These are phyloP conservation scores for Mesorhabditis sp. DNA, from an alignment of 2,888 invertebrate genomes.

Conservation along the genomic window DNA sequence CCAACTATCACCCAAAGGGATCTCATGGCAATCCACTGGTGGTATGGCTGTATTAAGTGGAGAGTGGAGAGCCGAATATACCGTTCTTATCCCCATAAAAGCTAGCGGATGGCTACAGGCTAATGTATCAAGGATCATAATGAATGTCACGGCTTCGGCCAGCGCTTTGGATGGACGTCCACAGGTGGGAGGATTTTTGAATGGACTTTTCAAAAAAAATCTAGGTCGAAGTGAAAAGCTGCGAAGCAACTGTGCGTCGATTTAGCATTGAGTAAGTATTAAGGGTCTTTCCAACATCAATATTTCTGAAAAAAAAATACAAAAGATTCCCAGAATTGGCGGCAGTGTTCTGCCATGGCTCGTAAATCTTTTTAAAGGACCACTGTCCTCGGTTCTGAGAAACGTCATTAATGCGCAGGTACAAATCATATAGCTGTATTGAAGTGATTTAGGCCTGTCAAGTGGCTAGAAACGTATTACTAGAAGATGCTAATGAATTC, in stretches of 20 bases:
- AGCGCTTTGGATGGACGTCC: slow-evolving; percentile 37
- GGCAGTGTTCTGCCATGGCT: slow-evolving; percentile 50
- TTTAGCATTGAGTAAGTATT: slow-evolving; percentile 29
- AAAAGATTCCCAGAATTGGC: slow-evolving; percentile 28
- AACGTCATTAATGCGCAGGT: slow-evolving; percentile 38
- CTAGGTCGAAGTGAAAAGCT: slow-evolving; percentile 25
- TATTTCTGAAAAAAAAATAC: slow-evolving; percentile 1
- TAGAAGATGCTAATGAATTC: slow-evolving; percentile 42
- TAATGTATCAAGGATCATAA: slow-evolving; percentile 35
- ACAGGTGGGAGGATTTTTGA: slow-evolving; percentile 20
- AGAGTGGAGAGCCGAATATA: slow-evolving; percentile 43
- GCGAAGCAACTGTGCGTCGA: slow-evolving; percentile 29
- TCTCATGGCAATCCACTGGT: slow-evolving; percentile 37
- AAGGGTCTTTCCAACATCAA: background rate
- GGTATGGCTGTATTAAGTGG: slow-evolving; percentile 43
- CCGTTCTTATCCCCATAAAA: slow-evolving; percentile 33
- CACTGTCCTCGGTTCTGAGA: slow-evolving; percentile 34
- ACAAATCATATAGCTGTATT: background rate
- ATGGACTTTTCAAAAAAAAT: background rate
- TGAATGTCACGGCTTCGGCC: slow-evolving; percentile 32
- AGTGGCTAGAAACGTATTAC: slow-evolving; percentile 28
- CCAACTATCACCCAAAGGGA: slow-evolving; percentile 22
- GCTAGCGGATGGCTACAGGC: slow-evolving; percentile 45
- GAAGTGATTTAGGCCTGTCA: slow-evolving; percentile 34
- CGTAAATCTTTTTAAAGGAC: slow-evolving; percentile 41